Evolutionary conservation across 2,113 vertebrate species (phyloP).

Genomic region (Oreochromis spilurus): DNA sequence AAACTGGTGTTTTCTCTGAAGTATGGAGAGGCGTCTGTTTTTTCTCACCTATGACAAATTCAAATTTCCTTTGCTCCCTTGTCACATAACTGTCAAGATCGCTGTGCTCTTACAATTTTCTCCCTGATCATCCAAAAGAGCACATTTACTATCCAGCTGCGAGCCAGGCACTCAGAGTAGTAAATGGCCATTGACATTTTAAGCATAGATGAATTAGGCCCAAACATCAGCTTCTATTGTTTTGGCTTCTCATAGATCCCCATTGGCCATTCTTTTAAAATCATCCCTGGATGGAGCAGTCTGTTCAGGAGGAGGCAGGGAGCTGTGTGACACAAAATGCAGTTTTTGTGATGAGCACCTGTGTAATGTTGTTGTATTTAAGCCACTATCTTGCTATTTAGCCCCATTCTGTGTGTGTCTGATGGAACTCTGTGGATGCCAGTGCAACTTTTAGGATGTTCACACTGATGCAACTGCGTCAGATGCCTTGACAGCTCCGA

Average conservation of each 20-base stretch:
- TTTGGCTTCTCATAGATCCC: background rate
- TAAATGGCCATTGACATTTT: background rate
- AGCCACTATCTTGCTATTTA: background rate
- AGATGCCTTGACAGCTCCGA: background rate
- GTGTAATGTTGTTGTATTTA: background rate
- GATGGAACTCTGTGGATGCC: background rate
- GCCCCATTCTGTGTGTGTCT: background rate
- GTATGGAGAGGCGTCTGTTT: slow-evolving; percentile 25
- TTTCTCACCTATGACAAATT: slow-evolving; percentile 48
- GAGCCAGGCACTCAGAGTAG: background rate
- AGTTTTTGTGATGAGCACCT: background rate
- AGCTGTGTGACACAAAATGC: background rate
- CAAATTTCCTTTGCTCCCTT: slow-evolving; percentile 38
- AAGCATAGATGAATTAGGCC: background rate
- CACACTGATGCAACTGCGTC: background rate
- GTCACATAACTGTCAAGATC: slow-evolving; percentile 35
- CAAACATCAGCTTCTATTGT: background rate
- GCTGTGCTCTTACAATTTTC: slow-evolving; percentile 17
- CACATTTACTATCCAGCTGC: background rate
- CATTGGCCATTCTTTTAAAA: background rate
- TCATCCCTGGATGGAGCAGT: background rate
- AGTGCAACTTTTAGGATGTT: background rate
- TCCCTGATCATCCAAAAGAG: slow-evolving; percentile 7
- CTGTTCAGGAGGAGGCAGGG: background rate
- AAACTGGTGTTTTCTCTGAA: slow-evolving; percentile 29